phyloP scores from a whole-genome alignment of 2,888 invertebrate genomes.

The Coleophora deauratella region DNA sequence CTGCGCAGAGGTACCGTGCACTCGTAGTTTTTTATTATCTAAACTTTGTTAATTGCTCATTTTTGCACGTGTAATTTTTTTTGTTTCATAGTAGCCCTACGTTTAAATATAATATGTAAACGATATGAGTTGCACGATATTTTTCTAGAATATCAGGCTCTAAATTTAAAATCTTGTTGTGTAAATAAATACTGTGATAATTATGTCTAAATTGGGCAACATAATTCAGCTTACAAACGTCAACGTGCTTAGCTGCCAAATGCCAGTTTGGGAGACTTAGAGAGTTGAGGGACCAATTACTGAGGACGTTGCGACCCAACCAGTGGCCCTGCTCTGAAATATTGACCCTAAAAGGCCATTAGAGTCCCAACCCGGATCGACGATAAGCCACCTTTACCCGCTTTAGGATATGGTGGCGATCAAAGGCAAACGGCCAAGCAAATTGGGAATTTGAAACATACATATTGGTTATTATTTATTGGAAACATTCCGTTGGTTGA shows the following conservation, averaged over 20 bases:
- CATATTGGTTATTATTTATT: too few relatives aligned
- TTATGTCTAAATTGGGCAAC: slow-evolving; percentile 16
- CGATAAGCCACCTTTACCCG: slow-evolving; percentile 54
- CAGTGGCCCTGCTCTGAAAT: slow-evolving; percentile 46
- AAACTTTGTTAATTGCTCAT: too few relatives aligned
- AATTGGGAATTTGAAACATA: slow-evolving; percentile 7
- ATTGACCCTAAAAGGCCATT: slow-evolving; percentile 63
- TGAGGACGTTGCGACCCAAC: slow-evolving; percentile 31
- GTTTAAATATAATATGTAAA: too few relatives aligned
- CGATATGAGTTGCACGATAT: too few relatives aligned
- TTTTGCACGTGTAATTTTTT: too few relatives aligned
- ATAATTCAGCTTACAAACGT: slow-evolving; percentile 15
- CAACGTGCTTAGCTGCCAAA: slow-evolving; percentile 12
- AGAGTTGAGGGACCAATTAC: slow-evolving; percentile 48
- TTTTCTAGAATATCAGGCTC: too few relatives aligned
- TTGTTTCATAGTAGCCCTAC: too few relatives aligned
- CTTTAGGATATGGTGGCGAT: slow-evolving; percentile 44
- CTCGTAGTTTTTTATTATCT: too few relatives aligned
- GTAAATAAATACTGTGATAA: too few relatives aligned
- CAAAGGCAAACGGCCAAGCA: slow-evolving; percentile 23
- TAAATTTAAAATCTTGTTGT: too few relatives aligned
- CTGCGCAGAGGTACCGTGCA: too few relatives aligned
- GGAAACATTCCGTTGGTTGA: too few relatives aligned
- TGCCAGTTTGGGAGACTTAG: slow-evolving; percentile 18
- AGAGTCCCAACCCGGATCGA: slow-evolving; percentile 44